Percentiles rank a stretch among this genome's conserved stretches.
Evolutionary conservation across 2,797 vertebrate species (phyloP).

Genomic region (Moxostoma hubbsi): DNA sequence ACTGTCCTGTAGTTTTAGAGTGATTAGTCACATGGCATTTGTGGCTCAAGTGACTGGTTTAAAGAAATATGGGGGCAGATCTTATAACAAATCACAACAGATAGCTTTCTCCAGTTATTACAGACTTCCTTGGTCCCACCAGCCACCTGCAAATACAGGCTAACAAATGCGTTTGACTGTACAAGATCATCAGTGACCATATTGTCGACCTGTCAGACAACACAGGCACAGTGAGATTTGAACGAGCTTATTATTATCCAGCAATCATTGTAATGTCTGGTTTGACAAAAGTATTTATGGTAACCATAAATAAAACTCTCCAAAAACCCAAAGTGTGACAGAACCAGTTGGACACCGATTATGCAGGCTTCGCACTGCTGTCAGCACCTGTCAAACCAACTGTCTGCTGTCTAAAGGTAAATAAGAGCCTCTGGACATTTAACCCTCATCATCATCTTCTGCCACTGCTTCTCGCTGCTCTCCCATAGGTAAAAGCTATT

Average conservation of each 20-base stretch:
- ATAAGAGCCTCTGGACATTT: slow-evolving; percentile 53
- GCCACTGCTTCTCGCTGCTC: slow-evolving; percentile 17
- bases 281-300: slow-evolving; percentile 51
- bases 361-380: slow-evolving; percentile 48
- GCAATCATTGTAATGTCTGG: slow-evolving; percentile 45
- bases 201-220: slow-evolving; percentile 26
- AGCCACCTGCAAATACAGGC: neutral
- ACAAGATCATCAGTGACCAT: slow-evolving; percentile 19
- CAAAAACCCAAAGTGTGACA: slow-evolving; percentile 41
- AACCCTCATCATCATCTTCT: slow-evolving; percentile 48
- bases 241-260: slow-evolving; percentile 41
- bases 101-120: no score
- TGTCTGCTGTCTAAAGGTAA: slow-evolving; percentile 50
- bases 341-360: slow-evolving; percentile 47
- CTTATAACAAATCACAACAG: no score
- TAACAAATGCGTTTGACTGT: slow-evolving; percentile 30
- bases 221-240: slow-evolving; percentile 21
- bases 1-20: no score
- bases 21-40: no score
- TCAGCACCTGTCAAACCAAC: slow-evolving; percentile 49
- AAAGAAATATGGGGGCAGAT: no score
- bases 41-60: no score
- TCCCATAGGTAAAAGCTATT: slow-evolving; percentile 55
- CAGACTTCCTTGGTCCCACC: no score
- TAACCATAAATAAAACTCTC: slow-evolving; percentile 38